A percentile compares a stretch with the other conserved stretches of the same genome.
Conservation (phyloP, 2,888 invertebrate species). For the Atrina japonica region DNA sequence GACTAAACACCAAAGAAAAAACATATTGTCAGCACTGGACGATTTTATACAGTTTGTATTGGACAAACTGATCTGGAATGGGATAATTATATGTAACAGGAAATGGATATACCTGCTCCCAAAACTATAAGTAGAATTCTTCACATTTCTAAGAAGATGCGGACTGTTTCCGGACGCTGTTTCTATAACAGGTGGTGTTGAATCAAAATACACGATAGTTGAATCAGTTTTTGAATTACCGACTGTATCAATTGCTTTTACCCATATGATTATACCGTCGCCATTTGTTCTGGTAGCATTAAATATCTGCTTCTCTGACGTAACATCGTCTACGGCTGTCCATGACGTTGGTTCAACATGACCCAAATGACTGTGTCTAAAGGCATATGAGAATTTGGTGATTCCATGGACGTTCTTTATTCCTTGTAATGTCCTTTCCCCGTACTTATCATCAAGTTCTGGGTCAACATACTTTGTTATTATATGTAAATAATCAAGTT, state of each 20-base stretch:
- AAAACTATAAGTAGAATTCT: slow-evolving; percentile 8
- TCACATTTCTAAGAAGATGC: background rate
- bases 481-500: slow-evolving; percentile 29
- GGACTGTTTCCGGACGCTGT: background rate
- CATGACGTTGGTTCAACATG: background rate
- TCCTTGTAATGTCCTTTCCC: slow-evolving; percentile 42
- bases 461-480: slow-evolving; percentile 12
- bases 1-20: too few species aligned
- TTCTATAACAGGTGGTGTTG: slow-evolving; percentile 16
- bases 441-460: slow-evolving; percentile 49
- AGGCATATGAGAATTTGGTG: slow-evolving; percentile 43
- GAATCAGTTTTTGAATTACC: slow-evolving; percentile 19
- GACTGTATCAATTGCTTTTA: slow-evolving; percentile 24
- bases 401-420: slow-evolving; percentile 55
- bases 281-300: slow-evolving; percentile 18
- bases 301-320: slow-evolving; percentile 6
- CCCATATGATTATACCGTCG: slow-evolving; percentile 24
- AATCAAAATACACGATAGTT: slow-evolving; percentile 17
- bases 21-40: too few species aligned
- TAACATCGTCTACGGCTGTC: background rate
- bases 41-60: too few species aligned
- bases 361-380: slow-evolving; percentile 9
- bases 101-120: slow-evolving; percentile 1
- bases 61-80: too few species aligned
- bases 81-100: too few species aligned